Conservation (phyloP, 2,888 invertebrate genomes). For the Steinernema carpocapsae region DNA sequence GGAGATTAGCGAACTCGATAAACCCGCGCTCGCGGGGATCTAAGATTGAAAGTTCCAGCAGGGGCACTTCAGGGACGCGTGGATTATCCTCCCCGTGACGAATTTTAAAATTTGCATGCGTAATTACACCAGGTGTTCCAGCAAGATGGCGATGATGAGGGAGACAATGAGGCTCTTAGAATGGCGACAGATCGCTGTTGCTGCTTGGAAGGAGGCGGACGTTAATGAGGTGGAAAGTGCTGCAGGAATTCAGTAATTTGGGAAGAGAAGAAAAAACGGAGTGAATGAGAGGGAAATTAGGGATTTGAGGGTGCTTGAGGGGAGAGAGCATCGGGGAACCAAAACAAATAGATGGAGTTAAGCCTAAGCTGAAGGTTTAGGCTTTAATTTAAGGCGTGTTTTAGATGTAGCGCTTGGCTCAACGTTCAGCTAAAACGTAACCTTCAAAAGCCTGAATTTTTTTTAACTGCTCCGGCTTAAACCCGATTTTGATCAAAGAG, state of each 20-base stretch:
- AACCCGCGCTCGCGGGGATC: background rate
- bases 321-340: too few species aligned
- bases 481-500: too few species aligned
- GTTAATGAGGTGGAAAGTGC: background rate
- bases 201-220: background rate
- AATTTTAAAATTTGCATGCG: conserved; percentile 22
- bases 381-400: too few species aligned
- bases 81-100: conserved; percentile 1
- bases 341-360: too few species aligned
- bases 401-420: too few species aligned
- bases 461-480: too few species aligned
- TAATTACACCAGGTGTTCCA: conserved; percentile 7
- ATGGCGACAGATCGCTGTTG: conserved; percentile 24
- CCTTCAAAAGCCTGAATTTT: too few species aligned
- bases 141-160: background rate
- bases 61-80: background rate
- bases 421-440: too few species aligned
- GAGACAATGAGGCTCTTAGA: conserved; percentile 27
- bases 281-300: background rate
- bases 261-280: background rate
- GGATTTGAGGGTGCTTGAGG: background rate
- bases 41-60: background rate
- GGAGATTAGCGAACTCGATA: conserved; percentile 7
- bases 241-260: background rate
- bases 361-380: too few species aligned